Percentiles rank a stretch among this genome's conserved stretches.
These are phyloP conservation scores for Archocentrus centrarchus DNA, from an alignment of 2,113 vertebrate species.

Conservation along the genomic window DNA sequence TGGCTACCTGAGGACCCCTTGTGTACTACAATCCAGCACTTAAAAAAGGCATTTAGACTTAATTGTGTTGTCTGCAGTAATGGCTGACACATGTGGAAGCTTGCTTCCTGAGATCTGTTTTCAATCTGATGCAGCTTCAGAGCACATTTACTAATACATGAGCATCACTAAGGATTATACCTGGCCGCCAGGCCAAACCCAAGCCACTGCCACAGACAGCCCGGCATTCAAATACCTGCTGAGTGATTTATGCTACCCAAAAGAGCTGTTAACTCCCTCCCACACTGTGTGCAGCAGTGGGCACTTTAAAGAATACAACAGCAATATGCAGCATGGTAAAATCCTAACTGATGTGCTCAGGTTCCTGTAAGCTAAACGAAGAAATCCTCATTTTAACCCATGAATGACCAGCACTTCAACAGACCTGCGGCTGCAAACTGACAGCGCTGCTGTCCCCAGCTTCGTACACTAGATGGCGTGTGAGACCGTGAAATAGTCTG, in stretches of 20 bases:
- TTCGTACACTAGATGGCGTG: conserved; percentile 74
- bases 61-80: conserved; percentile 62
- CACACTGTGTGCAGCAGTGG: conserved; percentile 1
- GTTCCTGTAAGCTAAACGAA: neutral
- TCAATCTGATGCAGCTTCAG: conserved; percentile 66
- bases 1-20: conserved; percentile 29
- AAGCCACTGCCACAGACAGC: conserved; percentile 53
- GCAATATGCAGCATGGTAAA: neutral
- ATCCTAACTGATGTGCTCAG: neutral
- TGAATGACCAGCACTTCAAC: conserved; percentile 6
- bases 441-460: conserved; percentile 26
- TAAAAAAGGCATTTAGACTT: conserved; percentile 54
- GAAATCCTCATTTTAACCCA: conserved; percentile 10
- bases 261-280: conserved; percentile 22
- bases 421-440: neutral
- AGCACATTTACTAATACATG: conserved; percentile 66
- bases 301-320: neutral
- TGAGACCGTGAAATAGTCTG: conserved; percentile 73
- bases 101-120: conserved; percentile 65
- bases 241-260: conserved; percentile 58
- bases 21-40: conserved; percentile 56
- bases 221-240: conserved; percentile 58
- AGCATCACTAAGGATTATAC: conserved; percentile 63
- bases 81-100: conserved; percentile 71
- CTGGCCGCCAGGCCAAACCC: conserved; percentile 58